phyloP scores from a whole-genome alignment of 2,888 invertebrate genomes.

The Ophion slaviceki region DNA sequence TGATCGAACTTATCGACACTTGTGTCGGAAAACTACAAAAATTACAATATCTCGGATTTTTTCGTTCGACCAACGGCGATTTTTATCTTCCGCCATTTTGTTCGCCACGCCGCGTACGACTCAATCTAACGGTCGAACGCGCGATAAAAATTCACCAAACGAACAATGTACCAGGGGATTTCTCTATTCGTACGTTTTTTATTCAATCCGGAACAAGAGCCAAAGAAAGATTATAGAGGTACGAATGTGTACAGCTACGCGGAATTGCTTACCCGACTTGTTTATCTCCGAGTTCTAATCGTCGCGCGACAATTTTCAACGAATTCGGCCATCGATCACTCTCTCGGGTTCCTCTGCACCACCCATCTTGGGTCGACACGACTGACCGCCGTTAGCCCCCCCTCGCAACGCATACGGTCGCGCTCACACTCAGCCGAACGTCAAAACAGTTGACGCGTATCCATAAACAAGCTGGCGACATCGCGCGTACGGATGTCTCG shows the following conservation, averaged over 20 bases:
- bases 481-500: background rate
- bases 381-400: background rate
- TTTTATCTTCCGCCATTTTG: background rate
- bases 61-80: background rate
- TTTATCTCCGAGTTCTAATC: background rate
- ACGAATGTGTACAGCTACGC: background rate
- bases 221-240: background rate
- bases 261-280: too few species aligned
- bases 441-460: background rate
- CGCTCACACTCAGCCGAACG: background rate
- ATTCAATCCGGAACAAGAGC: background rate
- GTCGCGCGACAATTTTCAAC: background rate
- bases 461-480: background rate
- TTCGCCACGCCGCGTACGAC: background rate
- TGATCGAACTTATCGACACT: background rate
- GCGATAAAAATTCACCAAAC: background rate
- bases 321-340: background rate
- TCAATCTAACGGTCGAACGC: background rate
- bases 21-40: background rate
- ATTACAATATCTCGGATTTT: background rate
- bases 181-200: background rate
- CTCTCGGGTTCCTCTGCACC: background rate
- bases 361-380: background rate
- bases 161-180: background rate
- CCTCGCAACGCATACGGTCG: background rate